These are phyloP conservation scores for Drosophila asahinai DNA, from an alignment of 1,140 invertebrate genomes.

Conservation along the genomic window DNA sequence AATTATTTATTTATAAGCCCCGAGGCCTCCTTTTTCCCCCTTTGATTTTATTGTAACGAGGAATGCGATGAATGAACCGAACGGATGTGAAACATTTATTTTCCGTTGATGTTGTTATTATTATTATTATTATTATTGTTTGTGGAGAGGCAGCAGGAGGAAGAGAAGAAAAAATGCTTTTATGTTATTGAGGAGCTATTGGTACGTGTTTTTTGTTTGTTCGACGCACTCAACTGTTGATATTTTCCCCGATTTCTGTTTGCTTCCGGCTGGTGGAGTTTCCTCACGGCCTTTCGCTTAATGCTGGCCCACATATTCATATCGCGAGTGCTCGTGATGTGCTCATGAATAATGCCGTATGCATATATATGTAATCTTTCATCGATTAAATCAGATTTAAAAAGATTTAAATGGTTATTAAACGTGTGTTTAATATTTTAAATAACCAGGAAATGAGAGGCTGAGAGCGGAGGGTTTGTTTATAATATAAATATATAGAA, in stretches of 20 bases:
- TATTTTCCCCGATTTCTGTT: slow-evolving; percentile 21
- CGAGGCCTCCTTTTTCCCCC: not conserved
- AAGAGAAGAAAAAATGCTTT: slow-evolving; percentile 6
- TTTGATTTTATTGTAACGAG: not conserved
- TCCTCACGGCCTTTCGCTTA: not conserved
- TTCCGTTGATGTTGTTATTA: slow-evolving; percentile 11
- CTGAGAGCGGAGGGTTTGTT: not conserved
- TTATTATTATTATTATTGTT: slow-evolving; percentile 27
- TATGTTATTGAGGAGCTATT: slow-evolving; percentile 28
- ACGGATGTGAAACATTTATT: slow-evolving; percentile 14
- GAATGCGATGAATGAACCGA: not conserved
- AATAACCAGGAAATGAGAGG: not conserved
- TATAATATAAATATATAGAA: not conserved
- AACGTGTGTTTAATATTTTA: not conserved
- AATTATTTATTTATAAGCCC: slow-evolving; percentile 16
- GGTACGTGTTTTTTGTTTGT: slow-evolving; percentile 29
- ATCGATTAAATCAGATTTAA: not conserved
- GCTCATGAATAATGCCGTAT: not conserved
- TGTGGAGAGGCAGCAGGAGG: not conserved
- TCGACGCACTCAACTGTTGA: slow-evolving; percentile 23
- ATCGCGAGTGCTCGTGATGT: not conserved
- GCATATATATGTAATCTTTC: not conserved
- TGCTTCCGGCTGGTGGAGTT: slow-evolving; percentile 14
- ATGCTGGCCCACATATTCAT: not conserved
- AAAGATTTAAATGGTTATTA: not conserved